Base-by-base conservation (phyloP, 2,888 invertebrate genomes). In the Hanleya hanleyi region DNA sequence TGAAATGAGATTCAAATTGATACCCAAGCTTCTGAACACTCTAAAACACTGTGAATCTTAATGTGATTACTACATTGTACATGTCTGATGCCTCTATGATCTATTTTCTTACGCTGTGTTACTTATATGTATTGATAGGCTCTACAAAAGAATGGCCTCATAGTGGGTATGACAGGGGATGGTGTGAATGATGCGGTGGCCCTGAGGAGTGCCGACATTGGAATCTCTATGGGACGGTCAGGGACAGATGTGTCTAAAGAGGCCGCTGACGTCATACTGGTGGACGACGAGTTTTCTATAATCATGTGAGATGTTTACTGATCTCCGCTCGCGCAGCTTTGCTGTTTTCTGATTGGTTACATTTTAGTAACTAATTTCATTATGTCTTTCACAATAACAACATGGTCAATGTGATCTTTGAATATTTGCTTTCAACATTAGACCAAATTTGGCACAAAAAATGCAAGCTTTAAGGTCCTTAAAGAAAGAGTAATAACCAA, bases 141-240 rank as follows among this genome's bases (percentile, higher is more conserved):
- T 0, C 92, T 98, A 70, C 98, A 99, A 89, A 93, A 95, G 80
- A 94, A 95, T 69, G 97, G 98, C 1, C 94, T 95, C 85, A 96
- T 99, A 79, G 99, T 99, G 0, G 99, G 97, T 4, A 99, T 99
- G 99, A 99, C 99, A 0, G 99, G 99, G 0, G 99, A 99, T 90
- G 99, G 99, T 0, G 99, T 99, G 0, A 99, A 99, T 89, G 99
- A 99, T 91, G 98, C 98, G 0, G 98, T 99, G 26, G 99, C 99
- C 0, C 91, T 99, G 35, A 98, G 98, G 89, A 95, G 96, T 78
- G 98, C 99, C 0, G 98, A 99, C 87, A 98, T 99, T 87, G 99
- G 99, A 57, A 98, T 99, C 80, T 97, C 98, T 0, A 98, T 99
- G 98, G 92, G 92, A 1, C 86, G 83, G 77, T 96, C 96, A 90